These are phyloP conservation scores for Sinotaia quadrata DNA, from an alignment of 2,888 invertebrate species.

Conservation along the genomic window DNA sequence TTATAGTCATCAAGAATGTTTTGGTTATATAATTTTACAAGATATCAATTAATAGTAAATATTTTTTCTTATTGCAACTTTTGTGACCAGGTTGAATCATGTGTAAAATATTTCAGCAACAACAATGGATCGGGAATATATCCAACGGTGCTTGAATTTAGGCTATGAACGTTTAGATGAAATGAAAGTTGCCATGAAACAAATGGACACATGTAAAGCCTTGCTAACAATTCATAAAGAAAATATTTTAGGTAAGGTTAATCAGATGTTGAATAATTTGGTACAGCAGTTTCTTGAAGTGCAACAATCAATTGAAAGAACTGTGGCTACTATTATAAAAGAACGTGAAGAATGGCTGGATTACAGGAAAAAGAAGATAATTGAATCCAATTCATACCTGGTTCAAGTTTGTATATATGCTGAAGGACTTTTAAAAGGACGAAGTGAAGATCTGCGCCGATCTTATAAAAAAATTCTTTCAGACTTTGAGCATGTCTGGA, in stretches of 20 bases:
- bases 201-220: slow-evolving; percentile 26
- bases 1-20: too few species aligned
- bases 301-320: slow-evolving; percentile 26
- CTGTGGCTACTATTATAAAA: slow-evolving; percentile 16
- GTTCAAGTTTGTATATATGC: slow-evolving; percentile 32
- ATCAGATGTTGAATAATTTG: neutral
- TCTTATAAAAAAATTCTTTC: slow-evolving; percentile 3
- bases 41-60: neutral
- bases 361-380: slow-evolving; percentile 18
- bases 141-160: slow-evolving; percentile 15
- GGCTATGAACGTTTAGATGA: slow-evolving; percentile 30
- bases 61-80: neutral
- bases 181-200: slow-evolving; percentile 18
- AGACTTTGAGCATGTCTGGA: slow-evolving; percentile 7
- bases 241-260: slow-evolving; percentile 14
- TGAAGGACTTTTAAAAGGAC: slow-evolving; percentile 29
- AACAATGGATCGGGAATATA: slow-evolving; percentile 16
- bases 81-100: too few species aligned
- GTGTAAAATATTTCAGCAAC: too few species aligned
- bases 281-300: slow-evolving; percentile 4
- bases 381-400: slow-evolving; percentile 21
- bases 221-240: slow-evolving; percentile 26
- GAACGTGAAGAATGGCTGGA: slow-evolving; percentile 19
- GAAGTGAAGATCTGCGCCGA: slow-evolving; percentile 27
- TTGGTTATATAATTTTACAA: too few species aligned